Percentiles rank a stretch among this genome's conserved stretches.
Evolutionary conservation across 2,797 vertebrate genomes (phyloP).

Genomic region (Cossypha dichroa): DNA sequence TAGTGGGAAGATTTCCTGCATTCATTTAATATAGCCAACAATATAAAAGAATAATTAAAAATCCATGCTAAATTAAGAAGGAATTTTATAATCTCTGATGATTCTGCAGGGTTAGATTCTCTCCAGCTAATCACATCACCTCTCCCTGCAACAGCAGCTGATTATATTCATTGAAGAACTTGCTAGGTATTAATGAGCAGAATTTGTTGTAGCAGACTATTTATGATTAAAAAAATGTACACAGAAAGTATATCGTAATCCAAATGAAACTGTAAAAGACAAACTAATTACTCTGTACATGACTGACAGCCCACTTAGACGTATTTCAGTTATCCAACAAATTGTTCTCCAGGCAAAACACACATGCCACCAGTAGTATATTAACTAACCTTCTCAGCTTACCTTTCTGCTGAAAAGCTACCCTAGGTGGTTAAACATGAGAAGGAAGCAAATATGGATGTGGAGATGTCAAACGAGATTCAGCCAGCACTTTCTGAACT

Average conservation of each 20-base stretch:
- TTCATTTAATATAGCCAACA: not conserved
- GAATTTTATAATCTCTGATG: not conserved
- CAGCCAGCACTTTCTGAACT: not conserved
- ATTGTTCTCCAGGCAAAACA: not conserved
- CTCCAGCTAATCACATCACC: not conserved
- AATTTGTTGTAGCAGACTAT: not conserved
- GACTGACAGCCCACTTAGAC: not conserved
- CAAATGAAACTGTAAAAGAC: not conserved
- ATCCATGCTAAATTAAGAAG: not conserved
- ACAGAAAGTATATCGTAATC: not conserved
- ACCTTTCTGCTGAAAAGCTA: not conserved
- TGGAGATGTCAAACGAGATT: not conserved
- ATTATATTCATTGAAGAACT: not conserved
- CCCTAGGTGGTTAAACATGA: not conserved
- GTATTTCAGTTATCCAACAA: not conserved
- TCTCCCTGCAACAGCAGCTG: not conserved
- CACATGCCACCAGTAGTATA: not conserved
- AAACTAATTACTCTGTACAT: not conserved
- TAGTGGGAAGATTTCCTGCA: not conserved
- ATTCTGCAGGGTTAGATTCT: not conserved
- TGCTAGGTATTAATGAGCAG: not conserved
- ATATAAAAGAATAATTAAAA: not conserved
- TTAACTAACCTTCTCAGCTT: not conserved
- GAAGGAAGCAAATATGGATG: not conserved
- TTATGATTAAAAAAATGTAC: not conserved